phyloP scores from a whole-genome alignment of 2,888 invertebrate genomes.

The Cistogaster globosa region DNA sequence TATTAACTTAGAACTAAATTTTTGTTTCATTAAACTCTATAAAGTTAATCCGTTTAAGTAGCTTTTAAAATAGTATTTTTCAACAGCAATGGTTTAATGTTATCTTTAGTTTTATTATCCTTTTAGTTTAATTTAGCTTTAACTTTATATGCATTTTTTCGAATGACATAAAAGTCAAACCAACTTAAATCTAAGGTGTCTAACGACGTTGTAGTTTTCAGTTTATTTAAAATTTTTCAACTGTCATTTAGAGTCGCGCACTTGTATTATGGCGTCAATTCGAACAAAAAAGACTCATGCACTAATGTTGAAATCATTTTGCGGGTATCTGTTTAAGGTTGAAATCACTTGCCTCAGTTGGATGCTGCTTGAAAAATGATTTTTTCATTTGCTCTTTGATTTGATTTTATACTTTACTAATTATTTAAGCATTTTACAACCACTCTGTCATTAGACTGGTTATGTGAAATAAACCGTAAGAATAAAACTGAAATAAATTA shows the following conservation, averaged over 20 bases:
- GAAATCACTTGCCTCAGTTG: slow-evolving; percentile 41
- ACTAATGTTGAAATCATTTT: not conserved
- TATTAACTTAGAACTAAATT: slow-evolving; percentile 22
- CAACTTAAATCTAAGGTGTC: slow-evolving; percentile 41
- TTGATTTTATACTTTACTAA: slow-evolving; percentile 55
- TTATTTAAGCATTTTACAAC: slow-evolving; percentile 37
- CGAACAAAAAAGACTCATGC: not conserved
- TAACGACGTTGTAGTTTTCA: slow-evolving; percentile 53
- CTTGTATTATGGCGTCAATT: not conserved
- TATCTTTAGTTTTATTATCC: slow-evolving; percentile 35
- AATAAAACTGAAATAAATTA: not conserved
- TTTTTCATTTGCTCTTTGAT: slow-evolving; percentile 38
- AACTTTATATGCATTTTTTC: not conserved
- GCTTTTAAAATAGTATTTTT: slow-evolving; percentile 15
- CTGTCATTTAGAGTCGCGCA: slow-evolving; percentile 46
- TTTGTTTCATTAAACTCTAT: slow-evolving; percentile 1
- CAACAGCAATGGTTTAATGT: slow-evolving; percentile 21
- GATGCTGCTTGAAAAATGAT: slow-evolving; percentile 28
- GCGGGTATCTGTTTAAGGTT: slow-evolving; percentile 35
- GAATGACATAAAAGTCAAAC: slow-evolving; percentile 32
- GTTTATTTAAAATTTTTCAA: slow-evolving; percentile 51
- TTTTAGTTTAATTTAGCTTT: slow-evolving; percentile 14
- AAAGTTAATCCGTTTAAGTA: slow-evolving; percentile 50
- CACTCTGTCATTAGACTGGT: slow-evolving; percentile 50
- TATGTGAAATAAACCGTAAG: slow-evolving; percentile 11